Conservation (phyloP, 1,140 invertebrate species). For the Brachionus asplanchnoidis region DNA sequence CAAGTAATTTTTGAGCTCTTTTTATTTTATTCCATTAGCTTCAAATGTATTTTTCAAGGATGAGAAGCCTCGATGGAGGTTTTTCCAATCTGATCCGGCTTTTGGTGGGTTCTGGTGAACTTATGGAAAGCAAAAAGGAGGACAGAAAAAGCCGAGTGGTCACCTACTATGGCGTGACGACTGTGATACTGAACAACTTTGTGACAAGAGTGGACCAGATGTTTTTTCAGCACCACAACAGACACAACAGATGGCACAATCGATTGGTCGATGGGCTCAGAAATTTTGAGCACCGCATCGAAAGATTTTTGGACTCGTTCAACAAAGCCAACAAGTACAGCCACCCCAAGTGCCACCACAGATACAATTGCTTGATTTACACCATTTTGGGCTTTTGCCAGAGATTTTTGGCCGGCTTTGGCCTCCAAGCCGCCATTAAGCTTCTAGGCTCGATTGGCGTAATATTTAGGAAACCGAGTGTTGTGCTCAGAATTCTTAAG, state of each 20-base stretch:
- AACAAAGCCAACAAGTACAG: not conserved
- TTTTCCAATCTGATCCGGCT: not conserved
- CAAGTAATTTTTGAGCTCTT: not conserved
- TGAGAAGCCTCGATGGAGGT: not conserved
- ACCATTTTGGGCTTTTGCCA: slow-evolving; percentile 44
- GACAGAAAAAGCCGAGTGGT: slow-evolving; percentile 21
- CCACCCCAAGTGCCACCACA: not conserved
- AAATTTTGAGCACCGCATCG: not conserved
- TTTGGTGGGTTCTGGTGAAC: not conserved
- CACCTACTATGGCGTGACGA: slow-evolving; percentile 26
- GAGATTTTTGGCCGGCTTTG: slow-evolving; percentile 50
- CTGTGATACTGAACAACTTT: not conserved
- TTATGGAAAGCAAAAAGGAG: not conserved
- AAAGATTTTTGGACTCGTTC: slow-evolving; percentile 4
- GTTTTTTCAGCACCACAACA: not conserved
- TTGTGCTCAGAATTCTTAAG: slow-evolving; percentile 45
- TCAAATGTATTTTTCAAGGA: not conserved
- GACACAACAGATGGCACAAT: slow-evolving; percentile 16
- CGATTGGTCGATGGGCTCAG: not conserved
- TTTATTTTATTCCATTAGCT: not conserved
- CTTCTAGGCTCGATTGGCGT: slow-evolving; percentile 45
- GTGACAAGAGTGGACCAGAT: not conserved
- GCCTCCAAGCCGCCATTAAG: slow-evolving; percentile 49
- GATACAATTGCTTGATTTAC: slow-evolving; percentile 36
- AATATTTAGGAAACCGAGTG: slow-evolving; percentile 46